phyloP scores from a whole-genome alignment of 2,888 invertebrate genomes.

The Eupithecia insigniata region DNA sequence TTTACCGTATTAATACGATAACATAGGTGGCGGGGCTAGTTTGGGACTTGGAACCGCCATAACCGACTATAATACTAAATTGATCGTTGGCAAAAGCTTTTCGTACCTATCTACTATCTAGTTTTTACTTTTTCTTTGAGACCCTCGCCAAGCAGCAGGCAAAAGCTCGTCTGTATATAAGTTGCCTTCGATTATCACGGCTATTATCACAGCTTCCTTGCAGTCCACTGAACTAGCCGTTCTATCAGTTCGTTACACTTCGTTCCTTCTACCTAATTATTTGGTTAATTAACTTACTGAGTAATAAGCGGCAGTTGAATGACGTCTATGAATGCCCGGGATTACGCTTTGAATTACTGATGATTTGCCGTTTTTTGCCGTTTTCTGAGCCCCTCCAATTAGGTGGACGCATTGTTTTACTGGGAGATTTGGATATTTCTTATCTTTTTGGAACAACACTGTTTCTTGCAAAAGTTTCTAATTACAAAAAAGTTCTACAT shows the following conservation, averaged over 20 bases:
- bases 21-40: too few species aligned
- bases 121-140: too few species aligned
- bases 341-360: constrained; percentile 27
- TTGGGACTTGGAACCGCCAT: too few species aligned
- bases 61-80: too few species aligned
- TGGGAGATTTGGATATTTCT: background rate
- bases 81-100: too few species aligned
- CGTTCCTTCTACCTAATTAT: constrained; percentile 37
- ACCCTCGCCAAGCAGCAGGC: too few species aligned
- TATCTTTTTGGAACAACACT: background rate
- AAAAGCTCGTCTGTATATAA: background rate
- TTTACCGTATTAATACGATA: too few species aligned
- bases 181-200: background rate
- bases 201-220: background rate
- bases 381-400: constrained; percentile 20
- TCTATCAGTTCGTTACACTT: background rate
- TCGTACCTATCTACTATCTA: too few species aligned
- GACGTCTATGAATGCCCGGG: constrained; percentile 18
- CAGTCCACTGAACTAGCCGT: background rate
- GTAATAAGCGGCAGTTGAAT: constrained; percentile 37
- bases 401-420: constrained; percentile 14
- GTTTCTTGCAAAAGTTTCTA: background rate
- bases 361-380: constrained; percentile 24
- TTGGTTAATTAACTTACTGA: constrained; percentile 42
- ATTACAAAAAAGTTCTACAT: background rate